A percentile compares a stretch with the other conserved stretches of the same genome.
Evolutionary conservation across 2,113 vertebrate species (phyloP).

Genomic region (Coptodon rendalli): DNA sequence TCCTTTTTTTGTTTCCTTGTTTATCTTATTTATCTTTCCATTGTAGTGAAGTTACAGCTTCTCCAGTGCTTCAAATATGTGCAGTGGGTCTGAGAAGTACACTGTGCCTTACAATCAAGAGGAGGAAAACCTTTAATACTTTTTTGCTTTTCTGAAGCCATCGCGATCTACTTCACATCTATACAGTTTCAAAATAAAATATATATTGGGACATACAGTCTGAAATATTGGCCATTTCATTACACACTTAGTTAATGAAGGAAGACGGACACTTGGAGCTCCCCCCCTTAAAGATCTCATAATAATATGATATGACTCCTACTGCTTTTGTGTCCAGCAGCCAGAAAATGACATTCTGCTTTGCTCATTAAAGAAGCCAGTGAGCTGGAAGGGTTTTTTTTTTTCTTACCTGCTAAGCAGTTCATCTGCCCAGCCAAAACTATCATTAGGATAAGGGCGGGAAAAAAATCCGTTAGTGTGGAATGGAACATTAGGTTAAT

Average conservation of each 20-base stretch:
- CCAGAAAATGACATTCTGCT: conserved; percentile 53
- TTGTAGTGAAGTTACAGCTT: not conserved
- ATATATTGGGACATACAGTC: not conserved
- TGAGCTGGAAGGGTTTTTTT: conserved; percentile 28
- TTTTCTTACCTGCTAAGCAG: conserved; percentile 42
- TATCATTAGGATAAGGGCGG: conserved; percentile 29
- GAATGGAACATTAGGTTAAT: conserved; percentile 38
- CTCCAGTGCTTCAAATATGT: not conserved
- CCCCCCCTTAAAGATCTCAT: conserved; percentile 41
- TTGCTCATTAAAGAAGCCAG: conserved; percentile 54
- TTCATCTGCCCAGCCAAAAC: conserved; percentile 30
- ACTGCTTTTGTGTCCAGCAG: conserved; percentile 45
- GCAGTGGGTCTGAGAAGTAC: not conserved
- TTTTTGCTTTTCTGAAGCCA: not conserved
- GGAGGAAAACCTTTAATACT: not conserved
- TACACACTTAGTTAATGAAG: conserved; percentile 31
- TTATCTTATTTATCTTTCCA: not conserved
- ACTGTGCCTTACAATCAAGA: not conserved
- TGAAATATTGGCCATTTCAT: conserved; percentile 2
- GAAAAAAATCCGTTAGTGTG: conserved; percentile 9
- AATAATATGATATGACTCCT: conserved; percentile 34
- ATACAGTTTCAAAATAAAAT: not conserved
- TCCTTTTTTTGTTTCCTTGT: not conserved
- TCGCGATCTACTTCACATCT: not conserved
- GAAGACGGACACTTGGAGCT: not conserved